A percentile compares a stretch with the other conserved stretches of the same genome.
Conservation (phyloP, 2,888 invertebrate genomes). For the Cryptocheilus praepositus region DNA sequence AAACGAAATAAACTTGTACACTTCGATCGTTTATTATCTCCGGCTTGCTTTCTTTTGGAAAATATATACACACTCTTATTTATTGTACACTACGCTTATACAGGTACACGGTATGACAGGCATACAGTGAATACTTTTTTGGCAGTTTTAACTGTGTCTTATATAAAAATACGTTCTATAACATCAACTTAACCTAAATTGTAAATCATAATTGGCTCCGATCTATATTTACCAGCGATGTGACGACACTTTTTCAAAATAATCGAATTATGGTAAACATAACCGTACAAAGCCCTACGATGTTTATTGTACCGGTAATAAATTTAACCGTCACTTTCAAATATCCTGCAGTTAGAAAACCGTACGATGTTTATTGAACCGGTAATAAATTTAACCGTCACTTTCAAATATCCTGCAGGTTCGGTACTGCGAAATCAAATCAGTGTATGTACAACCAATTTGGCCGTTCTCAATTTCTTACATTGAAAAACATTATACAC, state of each 20-base stretch:
- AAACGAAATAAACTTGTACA: slow-evolving; percentile 56
- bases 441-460: slow-evolving; percentile 29
- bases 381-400: not conserved
- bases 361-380: too few relatives aligned
- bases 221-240: slow-evolving; percentile 19
- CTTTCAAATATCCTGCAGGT: not conserved
- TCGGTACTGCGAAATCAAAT: slow-evolving; percentile 8
- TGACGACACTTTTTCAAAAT: not conserved
- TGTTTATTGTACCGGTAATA: not conserved
- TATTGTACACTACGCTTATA: slow-evolving; percentile 42
- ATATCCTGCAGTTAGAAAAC: not conserved
- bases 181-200: slow-evolving; percentile 10
- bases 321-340: not conserved
- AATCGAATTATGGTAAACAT: too few relatives aligned
- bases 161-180: slow-evolving; percentile 50
- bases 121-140: slow-evolving; percentile 43
- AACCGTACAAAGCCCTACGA: too few relatives aligned
- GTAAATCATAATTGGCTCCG: too few relatives aligned
- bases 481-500: slow-evolving; percentile 39
- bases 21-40: slow-evolving; percentile 42
- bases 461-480: too few relatives aligned
- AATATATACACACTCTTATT: slow-evolving; percentile 53
- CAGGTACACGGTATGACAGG: slow-evolving; percentile 49
- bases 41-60: slow-evolving; percentile 46
- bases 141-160: slow-evolving; percentile 47